phyloP scores from a whole-genome alignment of 1,140 invertebrate species.

The Belonocnema kinseyi region DNA sequence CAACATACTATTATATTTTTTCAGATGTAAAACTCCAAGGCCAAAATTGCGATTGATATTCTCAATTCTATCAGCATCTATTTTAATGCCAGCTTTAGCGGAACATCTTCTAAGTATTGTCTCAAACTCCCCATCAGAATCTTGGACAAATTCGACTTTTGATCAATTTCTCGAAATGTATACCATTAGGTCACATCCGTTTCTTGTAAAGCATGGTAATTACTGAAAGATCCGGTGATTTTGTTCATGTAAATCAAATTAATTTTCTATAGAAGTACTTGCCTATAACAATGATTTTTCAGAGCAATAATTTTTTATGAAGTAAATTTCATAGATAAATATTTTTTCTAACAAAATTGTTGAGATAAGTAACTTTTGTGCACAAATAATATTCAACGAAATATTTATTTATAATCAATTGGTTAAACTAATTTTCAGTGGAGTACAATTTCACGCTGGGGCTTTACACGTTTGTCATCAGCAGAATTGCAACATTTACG shows the following conservation, averaged over 20 bases:
- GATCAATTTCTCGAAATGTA: slow-evolving; percentile 62
- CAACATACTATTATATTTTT: neutral
- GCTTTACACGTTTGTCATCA: slow-evolving; percentile 72
- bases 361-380: too few species aligned
- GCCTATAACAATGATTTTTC: too few species aligned
- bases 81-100: slow-evolving; percentile 59
- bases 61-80: slow-evolving; percentile 47
- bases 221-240: neutral
- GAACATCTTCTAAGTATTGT: slow-evolving; percentile 68
- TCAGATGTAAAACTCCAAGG: slow-evolving; percentile 54
- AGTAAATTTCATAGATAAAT: too few species aligned
- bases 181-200: slow-evolving; percentile 58
- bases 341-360: too few species aligned
- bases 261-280: too few species aligned
- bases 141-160: slow-evolving; percentile 58
- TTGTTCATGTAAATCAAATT: neutral
- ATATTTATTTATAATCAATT: too few species aligned
- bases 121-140: slow-evolving; percentile 45
- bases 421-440: slow-evolving; percentile 57
- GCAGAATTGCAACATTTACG: slow-evolving; percentile 80
- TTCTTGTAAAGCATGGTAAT: slow-evolving; percentile 62
- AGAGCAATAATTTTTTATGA: too few species aligned
- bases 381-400: too few species aligned
- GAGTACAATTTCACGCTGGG: slow-evolving; percentile 66
- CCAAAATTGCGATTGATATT: slow-evolving; percentile 66